Conservation (phyloP, 2,113 vertebrate species). For the Phalacrocorax pelagicus region DNA sequence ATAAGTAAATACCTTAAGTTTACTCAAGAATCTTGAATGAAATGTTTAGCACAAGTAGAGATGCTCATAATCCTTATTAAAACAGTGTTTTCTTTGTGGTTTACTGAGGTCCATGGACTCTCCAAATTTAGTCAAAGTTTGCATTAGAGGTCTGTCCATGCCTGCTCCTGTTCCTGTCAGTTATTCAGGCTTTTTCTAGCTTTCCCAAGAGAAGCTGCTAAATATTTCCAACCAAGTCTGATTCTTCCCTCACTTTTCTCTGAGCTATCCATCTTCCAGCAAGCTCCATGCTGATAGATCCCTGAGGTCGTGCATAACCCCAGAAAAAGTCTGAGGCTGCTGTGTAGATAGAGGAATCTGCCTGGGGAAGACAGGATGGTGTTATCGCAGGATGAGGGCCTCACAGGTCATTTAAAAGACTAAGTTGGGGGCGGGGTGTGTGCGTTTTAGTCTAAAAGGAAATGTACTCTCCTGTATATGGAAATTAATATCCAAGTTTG, state of each 20-base stretch:
- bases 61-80: not conserved
- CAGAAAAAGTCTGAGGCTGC: not conserved
- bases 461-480: not conserved
- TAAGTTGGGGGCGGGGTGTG: rapidly evolving
- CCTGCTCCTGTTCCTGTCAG: not conserved
- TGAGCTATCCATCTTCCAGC: conserved; percentile 2
- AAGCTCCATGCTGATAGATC: conserved; percentile 3
- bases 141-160: not conserved
- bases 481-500: not conserved
- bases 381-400: not conserved
- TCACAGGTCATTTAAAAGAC: not conserved
- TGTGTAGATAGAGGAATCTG: not conserved
- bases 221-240: not conserved
- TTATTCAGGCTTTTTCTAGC: not conserved
- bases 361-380: not conserved
- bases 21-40: not conserved
- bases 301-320: not conserved
- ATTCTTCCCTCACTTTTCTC: conserved; percentile 25
- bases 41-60: not conserved
- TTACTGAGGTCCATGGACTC: not conserved
- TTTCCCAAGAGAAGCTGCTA: not conserved
- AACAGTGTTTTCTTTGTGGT: not conserved
- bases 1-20: not conserved
- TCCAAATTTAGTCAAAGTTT: not conserved
- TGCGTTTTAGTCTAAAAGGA: not conserved